Evolutionary conservation across 2,888 invertebrate genomes (phyloP).

Genomic region (Sycophila texana): DNA sequence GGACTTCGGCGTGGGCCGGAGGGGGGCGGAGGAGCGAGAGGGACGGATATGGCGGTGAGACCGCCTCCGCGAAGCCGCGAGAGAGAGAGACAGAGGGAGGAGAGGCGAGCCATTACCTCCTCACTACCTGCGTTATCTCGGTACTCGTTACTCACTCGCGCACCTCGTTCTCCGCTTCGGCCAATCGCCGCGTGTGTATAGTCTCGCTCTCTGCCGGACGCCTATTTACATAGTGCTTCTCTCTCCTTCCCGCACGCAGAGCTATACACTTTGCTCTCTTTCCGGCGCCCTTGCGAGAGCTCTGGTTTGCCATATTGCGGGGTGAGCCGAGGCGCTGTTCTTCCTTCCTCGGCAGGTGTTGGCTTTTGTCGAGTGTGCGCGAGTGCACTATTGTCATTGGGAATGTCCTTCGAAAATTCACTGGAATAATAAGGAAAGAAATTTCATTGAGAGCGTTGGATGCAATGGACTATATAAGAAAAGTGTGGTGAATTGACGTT

Average conservation of each 20-base stretch:
- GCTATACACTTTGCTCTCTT: not conserved
- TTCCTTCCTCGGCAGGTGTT: no score
- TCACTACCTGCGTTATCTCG: slow-evolving; percentile 69
- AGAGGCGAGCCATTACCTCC: slow-evolving; percentile 65
- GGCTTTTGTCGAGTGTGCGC: no score
- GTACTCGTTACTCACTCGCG: slow-evolving; percentile 64
- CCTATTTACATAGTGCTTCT: slow-evolving; percentile 5
- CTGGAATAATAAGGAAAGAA: no score
- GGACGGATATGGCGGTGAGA: slow-evolving; percentile 49
- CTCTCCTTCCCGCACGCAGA: not conserved
- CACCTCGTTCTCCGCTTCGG: slow-evolving; percentile 60
- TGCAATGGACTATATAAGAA: no score
- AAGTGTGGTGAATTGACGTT: no score
- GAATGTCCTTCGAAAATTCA: no score
- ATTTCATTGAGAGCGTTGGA: no score
- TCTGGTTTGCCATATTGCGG: slow-evolving; percentile 29
- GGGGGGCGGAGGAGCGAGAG: slow-evolving; percentile 46
- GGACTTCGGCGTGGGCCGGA: not conserved
- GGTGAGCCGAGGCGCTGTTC: slow-evolving; percentile 7
- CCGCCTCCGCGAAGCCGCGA: slow-evolving; percentile 57
- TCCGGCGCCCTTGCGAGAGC: not conserved
- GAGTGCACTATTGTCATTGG: not conserved
- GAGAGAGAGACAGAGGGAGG: slow-evolving; percentile 13
- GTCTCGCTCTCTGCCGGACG: slow-evolving; percentile 25
- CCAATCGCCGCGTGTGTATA: slow-evolving; percentile 58